A percentile compares a stretch with the other conserved stretches of the same genome.
phyloP scores from a whole-genome alignment of 2,113 vertebrate species.

The Delphinapterus leucas region DNA sequence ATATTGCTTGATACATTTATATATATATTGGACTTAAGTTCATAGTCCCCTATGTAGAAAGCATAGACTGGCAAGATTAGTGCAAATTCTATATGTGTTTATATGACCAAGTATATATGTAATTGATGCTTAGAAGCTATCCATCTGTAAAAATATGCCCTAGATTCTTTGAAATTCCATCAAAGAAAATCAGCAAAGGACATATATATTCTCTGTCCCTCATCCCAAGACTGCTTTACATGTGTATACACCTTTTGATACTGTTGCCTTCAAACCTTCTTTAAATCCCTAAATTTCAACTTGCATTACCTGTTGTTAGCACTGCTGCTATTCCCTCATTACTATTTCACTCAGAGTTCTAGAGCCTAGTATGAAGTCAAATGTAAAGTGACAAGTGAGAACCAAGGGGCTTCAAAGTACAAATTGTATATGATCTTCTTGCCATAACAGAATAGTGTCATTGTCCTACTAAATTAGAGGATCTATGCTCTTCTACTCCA shows the following conservation, averaged over 20 bases:
- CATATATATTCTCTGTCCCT: constrained; percentile 17
- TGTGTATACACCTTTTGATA: constrained; percentile 1
- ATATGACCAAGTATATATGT: not conserved
- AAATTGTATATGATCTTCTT: constrained; percentile 62
- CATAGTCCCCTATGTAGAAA: not conserved
- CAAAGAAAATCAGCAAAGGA: constrained; percentile 49
- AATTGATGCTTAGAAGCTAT: not conserved
- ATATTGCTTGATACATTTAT: not conserved
- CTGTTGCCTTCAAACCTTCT: constrained; percentile 20
- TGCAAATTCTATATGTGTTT: not conserved
- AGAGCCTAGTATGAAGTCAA: constrained; percentile 32
- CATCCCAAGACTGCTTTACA: not conserved
- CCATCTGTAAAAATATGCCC: not conserved
- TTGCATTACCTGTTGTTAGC: constrained; percentile 13
- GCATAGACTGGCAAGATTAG: not conserved
- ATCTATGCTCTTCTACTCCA: constrained; percentile 15
- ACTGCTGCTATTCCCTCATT: constrained; percentile 9
- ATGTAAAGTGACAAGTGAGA: constrained; percentile 68
- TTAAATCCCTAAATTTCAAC: not conserved
- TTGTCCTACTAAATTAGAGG: constrained; percentile 58
- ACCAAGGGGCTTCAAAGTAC: constrained; percentile 58
- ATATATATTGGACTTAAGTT: not conserved
- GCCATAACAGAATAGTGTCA: constrained; percentile 54
- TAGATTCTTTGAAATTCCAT: constrained; percentile 52
- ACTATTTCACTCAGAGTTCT: constrained; percentile 47